A percentile compares a stretch with the other conserved stretches of the same genome.
These are phyloP conservation scores for Styela plicata DNA, from an alignment of 23 tunicate species.

Conservation along the genomic window DNA sequence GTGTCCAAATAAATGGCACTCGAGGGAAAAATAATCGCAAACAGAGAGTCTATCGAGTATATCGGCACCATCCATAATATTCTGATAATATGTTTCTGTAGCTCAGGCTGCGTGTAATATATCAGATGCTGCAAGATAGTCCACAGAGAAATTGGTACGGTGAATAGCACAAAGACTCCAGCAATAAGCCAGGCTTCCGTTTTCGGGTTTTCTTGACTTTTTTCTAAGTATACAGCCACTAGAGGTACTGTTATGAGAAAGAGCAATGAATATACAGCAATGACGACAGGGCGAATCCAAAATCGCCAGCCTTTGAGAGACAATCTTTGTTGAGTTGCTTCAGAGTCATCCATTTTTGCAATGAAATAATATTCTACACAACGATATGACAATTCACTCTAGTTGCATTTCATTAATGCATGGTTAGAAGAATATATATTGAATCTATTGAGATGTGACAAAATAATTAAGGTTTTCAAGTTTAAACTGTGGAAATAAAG, in stretches of 20 bases:
- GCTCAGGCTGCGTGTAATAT: conserved; percentile 91
- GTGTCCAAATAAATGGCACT: conserved; percentile 87
- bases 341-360: not conserved
- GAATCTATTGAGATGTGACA: too few relatives aligned
- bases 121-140: conserved; percentile 88
- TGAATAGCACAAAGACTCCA: conserved; percentile 69
- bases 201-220: conserved; percentile 41
- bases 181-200: conserved; percentile 84
- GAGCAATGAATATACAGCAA: conserved; percentile 46
- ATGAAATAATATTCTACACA: too few relatives aligned
- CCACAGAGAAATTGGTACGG: conserved; percentile 89
- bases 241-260: conserved; percentile 73
- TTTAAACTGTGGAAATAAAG: too few relatives aligned
- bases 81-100: conserved; percentile 88
- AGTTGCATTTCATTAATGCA: too few relatives aligned
- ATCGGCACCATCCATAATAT: conserved; percentile 94
- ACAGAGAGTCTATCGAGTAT: conserved; percentile 86
- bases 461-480: too few relatives aligned
- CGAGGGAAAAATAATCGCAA: conserved; percentile 56
- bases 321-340: not conserved
- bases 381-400: too few relatives aligned
- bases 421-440: too few relatives aligned
- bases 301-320: conserved; percentile 71
- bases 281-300: conserved; percentile 88
- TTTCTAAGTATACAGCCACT: conserved; percentile 45